Evolutionary conservation across 1,140 invertebrate species (phyloP).

Genomic region (Hycleus phaleratus): DNA sequence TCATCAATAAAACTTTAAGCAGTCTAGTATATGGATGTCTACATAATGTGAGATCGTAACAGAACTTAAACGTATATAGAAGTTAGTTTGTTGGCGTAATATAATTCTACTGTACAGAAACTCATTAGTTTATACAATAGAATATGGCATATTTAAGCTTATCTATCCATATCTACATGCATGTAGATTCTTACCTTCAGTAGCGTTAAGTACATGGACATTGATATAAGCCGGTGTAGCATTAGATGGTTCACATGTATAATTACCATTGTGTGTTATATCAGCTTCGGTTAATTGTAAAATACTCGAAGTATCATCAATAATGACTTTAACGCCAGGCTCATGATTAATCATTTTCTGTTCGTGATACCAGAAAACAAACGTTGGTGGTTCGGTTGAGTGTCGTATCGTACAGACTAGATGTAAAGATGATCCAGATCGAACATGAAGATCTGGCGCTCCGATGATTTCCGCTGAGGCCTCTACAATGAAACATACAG

Average conservation of each 20-base stretch:
- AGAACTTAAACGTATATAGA: too few relatives aligned
- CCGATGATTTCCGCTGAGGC: slow-evolving; percentile 66
- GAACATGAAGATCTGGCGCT: slow-evolving; percentile 66
- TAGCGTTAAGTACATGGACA: slow-evolving; percentile 54
- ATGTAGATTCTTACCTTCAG: slow-evolving; percentile 29
- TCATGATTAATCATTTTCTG: slow-evolving; percentile 67
- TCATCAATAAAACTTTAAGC: too few relatives aligned
- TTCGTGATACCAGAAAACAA: slow-evolving; percentile 73
- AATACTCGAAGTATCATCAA: slow-evolving; percentile 43
- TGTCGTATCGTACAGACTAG: slow-evolving; percentile 62
- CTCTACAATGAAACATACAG: slow-evolving; percentile 44
- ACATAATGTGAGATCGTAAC: too few relatives aligned
- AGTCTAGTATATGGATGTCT: too few relatives aligned
- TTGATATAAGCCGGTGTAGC: slow-evolving; percentile 56
- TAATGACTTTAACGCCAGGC: slow-evolving; percentile 41
- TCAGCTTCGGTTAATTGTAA: slow-evolving; percentile 50
- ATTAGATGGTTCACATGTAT: slow-evolving; percentile 62
- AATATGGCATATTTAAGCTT: too few relatives aligned
- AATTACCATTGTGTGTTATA: slow-evolving; percentile 51
- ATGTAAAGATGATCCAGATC: slow-evolving; percentile 62
- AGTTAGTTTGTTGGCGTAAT: too few relatives aligned
- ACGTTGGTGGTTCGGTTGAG: slow-evolving; percentile 63
- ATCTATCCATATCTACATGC: too few relatives aligned
- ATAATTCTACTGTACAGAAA: too few relatives aligned
- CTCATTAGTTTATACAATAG: too few relatives aligned